Percentiles rank a stretch among this genome's conserved stretches.
These are phyloP conservation scores for Encarsia formosa DNA, from an alignment of 2,888 invertebrate genomes.

Conservation along the genomic window DNA sequence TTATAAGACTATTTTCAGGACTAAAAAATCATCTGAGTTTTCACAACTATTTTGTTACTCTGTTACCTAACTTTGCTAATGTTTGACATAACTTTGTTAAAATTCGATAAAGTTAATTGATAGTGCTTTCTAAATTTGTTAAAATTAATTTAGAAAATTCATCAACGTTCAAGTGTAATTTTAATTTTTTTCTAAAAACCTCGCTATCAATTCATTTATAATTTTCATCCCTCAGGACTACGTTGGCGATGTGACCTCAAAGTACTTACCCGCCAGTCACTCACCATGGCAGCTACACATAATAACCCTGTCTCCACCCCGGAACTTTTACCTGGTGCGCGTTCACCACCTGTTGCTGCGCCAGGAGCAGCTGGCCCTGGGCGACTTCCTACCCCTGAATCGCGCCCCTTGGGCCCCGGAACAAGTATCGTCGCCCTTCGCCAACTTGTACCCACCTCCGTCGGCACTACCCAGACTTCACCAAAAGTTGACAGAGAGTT, in stretches of 20 bases:
- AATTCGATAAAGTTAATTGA: too few species aligned
- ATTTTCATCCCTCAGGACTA: too few species aligned
- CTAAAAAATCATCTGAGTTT: too few species aligned
- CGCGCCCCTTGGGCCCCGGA: slow-evolving; percentile 27
- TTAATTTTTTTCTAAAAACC: too few species aligned
- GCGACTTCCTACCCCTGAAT: slow-evolving; percentile 68
- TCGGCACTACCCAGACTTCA: slow-evolving; percentile 64
- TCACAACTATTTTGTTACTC: too few species aligned
- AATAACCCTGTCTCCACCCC: slow-evolving; percentile 46
- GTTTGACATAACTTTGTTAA: too few species aligned
- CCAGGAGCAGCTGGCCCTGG: slow-evolving; percentile 69
- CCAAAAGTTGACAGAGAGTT: slow-evolving; percentile 63
- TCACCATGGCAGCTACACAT: slow-evolving; percentile 81
- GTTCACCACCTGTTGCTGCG: slow-evolving; percentile 73
- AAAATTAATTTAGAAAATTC: too few species aligned
- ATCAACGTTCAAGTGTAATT: too few species aligned
- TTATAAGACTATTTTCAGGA: too few species aligned
- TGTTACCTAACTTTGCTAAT: too few species aligned
- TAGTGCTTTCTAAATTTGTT: too few species aligned
- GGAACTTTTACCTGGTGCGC: slow-evolving; percentile 56
- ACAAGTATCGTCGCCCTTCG: slow-evolving; percentile 44
- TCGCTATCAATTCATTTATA: too few species aligned
- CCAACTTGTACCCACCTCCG: slow-evolving; percentile 42
- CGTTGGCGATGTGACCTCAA: slow-evolving; percentile 72
- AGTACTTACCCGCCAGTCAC: slow-evolving; percentile 67